Conservation (phyloP, 2,797 vertebrate genomes). For the Eospalax fontanierii region DNA sequence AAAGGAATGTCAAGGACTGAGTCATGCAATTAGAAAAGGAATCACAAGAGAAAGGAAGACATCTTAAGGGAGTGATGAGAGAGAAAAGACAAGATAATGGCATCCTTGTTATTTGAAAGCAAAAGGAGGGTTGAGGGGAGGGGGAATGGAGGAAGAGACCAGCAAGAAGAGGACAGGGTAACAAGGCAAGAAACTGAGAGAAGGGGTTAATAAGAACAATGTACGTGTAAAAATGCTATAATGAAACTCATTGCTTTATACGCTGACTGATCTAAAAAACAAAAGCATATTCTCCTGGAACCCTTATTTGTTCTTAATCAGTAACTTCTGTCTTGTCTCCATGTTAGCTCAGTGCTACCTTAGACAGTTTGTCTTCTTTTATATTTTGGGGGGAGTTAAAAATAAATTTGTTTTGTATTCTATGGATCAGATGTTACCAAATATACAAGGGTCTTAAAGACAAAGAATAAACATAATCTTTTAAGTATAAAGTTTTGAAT, state of each 20-base stretch:
- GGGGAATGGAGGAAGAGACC: too few relatives aligned
- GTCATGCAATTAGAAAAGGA: not conserved
- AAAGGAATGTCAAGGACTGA: not conserved
- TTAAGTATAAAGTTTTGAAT: not conserved
- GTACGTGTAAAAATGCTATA: not conserved
- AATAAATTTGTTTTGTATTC: not conserved
- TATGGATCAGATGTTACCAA: constrained; percentile 2
- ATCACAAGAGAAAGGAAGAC: not conserved
- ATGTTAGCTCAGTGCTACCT: not conserved
- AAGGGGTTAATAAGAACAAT: not conserved
- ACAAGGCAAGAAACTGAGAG: not conserved
- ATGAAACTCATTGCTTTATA: not conserved
- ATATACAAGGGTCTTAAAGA: not conserved
- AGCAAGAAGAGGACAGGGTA: not conserved
- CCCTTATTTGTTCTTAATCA: constrained; percentile 10
- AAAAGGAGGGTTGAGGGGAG: not conserved
- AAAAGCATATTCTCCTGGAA: not conserved
- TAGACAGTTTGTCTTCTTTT: not conserved
- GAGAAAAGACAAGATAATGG: too few relatives aligned
- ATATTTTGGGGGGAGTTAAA: not conserved
- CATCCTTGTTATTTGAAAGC: not conserved
- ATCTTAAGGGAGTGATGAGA: too few relatives aligned
- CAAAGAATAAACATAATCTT: not conserved
- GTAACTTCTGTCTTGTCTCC: not conserved
- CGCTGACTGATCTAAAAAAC: not conserved